phyloP scores from a whole-genome alignment of 2,888 invertebrate species.

The Caradrina kadenii region DNA sequence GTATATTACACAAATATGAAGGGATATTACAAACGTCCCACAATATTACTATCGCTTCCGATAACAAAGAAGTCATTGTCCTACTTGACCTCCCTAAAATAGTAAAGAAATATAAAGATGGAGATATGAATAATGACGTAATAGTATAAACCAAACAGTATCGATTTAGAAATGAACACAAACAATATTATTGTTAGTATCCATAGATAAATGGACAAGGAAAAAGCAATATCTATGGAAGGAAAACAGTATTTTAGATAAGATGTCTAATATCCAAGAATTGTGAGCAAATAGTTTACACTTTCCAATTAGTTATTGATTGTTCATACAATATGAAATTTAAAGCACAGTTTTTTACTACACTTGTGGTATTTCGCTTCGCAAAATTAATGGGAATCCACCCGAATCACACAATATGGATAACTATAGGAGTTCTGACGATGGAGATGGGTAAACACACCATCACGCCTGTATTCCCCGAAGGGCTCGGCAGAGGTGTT shows the following conservation, averaged over 20 bases:
- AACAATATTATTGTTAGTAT: background rate
- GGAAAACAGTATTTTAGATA: conserved; percentile 20
- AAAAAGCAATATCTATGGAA: conserved; percentile 20
- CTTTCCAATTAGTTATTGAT: background rate
- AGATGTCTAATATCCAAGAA: conserved; percentile 8
- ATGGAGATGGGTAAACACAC: background rate
- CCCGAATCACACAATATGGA: background rate
- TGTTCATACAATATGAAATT: too few relatives aligned
- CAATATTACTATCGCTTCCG: conserved; percentile 22
- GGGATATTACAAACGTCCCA: conserved; percentile 31
- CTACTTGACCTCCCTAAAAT: conserved; percentile 3
- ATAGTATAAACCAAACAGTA: background rate
- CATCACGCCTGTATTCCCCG: too few relatives aligned
- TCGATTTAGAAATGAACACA: background rate
- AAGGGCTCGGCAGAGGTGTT: too few relatives aligned
- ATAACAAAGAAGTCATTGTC: conserved; percentile 30
- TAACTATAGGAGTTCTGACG: background rate
- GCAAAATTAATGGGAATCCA: too few relatives aligned
- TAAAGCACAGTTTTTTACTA: too few relatives aligned
- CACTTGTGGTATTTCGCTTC: too few relatives aligned
- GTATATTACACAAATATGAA: conserved; percentile 8
- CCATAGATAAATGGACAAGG: conserved; percentile 17
- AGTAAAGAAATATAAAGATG: conserved; percentile 8
- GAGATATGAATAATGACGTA: background rate
- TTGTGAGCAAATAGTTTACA: conserved; percentile 2